Evolutionary conservation across 2,888 invertebrate genomes (phyloP), one percentile per base, ranked within the genome.

Genomic region (Hyalella azteca): DNA sequence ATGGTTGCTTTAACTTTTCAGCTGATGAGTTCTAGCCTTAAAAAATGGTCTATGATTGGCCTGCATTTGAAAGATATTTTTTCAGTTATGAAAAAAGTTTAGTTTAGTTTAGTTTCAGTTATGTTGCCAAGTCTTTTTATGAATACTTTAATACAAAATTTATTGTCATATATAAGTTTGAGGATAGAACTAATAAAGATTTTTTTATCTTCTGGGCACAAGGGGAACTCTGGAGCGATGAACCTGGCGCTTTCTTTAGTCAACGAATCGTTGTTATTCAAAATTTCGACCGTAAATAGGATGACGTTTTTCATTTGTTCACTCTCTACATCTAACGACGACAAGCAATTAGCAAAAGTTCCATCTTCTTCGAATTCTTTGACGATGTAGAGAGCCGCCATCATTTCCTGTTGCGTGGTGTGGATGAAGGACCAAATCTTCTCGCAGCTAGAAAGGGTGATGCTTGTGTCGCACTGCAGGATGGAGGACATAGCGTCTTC

Each of bases 401-500:
- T 50, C 50, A 50, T 50, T 22, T 50, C 50, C n/a, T 50, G 50
- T n/a, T 50, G 50, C 13, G 50, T 50, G 19, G 50, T n/a, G 22
- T 50, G 50, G 9, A 50, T 50, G 50, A 50, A 50, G 19, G 50
- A 50, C 50, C 50, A 50, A 50, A 50, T 50, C 50, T 50, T 50
- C n/a, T 50, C 22, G 50, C 50, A 50, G 22, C 50, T 50, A 5
- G 50, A 15, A 5, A 50, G 50, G 9, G 50, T 15, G 5, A 50
- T 22, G n/a, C 50, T 50, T 22, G 50, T 50, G 5, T 50, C 50
- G 22, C 50, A 50, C 9, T 13, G 50, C 50, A 50, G n/a, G 5
- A 50, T 50, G n/a, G 50, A 50, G n/a, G 50, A 50, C 50, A 50
- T 50, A 15, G 50, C 50, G n/a, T 50, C 50, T 50, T 50, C 50